Percentiles rank a stretch among this genome's conserved stretches.
phyloP scores from a whole-genome alignment of 37 sponge, comb jelly and placozoan genomes.

The Mnemiopsis leidyi region DNA sequence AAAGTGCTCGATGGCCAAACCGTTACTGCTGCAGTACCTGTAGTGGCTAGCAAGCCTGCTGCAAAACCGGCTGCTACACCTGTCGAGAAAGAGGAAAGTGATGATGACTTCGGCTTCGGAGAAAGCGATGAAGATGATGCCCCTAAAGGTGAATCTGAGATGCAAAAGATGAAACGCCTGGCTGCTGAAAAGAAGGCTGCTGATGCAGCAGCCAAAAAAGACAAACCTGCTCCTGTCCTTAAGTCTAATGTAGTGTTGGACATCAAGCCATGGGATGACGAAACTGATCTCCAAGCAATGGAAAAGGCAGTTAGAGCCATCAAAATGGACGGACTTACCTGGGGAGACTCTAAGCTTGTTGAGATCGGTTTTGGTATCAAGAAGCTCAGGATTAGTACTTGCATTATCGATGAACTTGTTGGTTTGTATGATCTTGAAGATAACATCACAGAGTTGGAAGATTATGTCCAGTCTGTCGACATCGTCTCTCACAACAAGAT shows the following conservation, averaged over 20 bases:
- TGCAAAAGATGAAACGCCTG: conserved; percentile 58
- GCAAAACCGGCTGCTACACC: not conserved
- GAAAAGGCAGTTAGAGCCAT: conserved; percentile 61
- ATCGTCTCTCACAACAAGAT: conserved; percentile 92
- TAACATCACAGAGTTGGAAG: conserved; percentile 78
- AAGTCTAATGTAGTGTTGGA: conserved; percentile 66
- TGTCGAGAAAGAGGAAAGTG: conserved; percentile 47
- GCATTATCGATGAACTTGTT: conserved; percentile 87
- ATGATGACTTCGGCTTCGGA: conserved; percentile 65
- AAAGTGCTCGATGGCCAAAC: conserved; percentile 13
- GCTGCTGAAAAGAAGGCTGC: conserved; percentile 37
- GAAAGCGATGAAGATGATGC: conserved; percentile 26
- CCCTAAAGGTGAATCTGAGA: conserved; percentile 10
- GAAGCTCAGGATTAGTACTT: conserved; percentile 83
- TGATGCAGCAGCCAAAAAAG: conserved; percentile 52
- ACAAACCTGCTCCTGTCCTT: not conserved
- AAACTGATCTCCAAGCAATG: conserved; percentile 58
- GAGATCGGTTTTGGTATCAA: conserved; percentile 90
- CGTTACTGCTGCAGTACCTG: not conserved
- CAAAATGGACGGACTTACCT: conserved; percentile 63
- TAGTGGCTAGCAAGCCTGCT: not conserved
- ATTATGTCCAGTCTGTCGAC: conserved; percentile 87
- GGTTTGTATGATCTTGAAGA: conserved; percentile 91
- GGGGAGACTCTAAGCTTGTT: conserved; percentile 74
- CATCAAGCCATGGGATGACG: conserved; percentile 69